phyloP scores from a whole-genome alignment of 1,140 invertebrate species.

The Cotesia vestalis region DNA sequence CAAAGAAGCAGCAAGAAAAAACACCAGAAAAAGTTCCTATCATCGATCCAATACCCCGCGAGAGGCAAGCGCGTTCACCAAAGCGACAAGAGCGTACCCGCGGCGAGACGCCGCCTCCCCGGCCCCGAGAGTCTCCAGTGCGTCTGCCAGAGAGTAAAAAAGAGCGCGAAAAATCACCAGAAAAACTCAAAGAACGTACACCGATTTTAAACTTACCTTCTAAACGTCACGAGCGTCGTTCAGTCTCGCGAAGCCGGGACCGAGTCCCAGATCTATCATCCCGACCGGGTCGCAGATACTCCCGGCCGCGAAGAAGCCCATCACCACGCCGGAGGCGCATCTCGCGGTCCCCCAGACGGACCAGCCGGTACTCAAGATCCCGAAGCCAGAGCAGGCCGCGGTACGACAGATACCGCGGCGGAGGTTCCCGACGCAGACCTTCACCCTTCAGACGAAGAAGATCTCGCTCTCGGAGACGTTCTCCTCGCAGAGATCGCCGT shows the following conservation, averaged over 20 bases:
- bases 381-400: constrained; percentile 55
- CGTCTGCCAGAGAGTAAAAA: constrained; percentile 37
- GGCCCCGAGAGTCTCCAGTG: constrained; percentile 25
- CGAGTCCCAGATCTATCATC: neutral
- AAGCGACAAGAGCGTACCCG: neutral
- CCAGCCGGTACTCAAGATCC: constrained; percentile 52
- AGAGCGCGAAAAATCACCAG: constrained; percentile 43
- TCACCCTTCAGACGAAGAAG: constrained; percentile 40
- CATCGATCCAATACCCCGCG: neutral
- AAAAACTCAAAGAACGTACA: constrained; percentile 43
- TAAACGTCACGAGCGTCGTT: constrained; percentile 44
- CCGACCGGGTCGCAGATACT: constrained; percentile 47
- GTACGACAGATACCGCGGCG: constrained; percentile 50
- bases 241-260: constrained; percentile 24
- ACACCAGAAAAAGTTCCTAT: constrained; percentile 12
- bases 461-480: constrained; percentile 43
- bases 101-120: constrained; percentile 1
- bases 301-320: constrained; percentile 50
- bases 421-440: constrained; percentile 43
- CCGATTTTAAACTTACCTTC: constrained; percentile 38
- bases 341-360: constrained; percentile 51
- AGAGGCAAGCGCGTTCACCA: neutral
- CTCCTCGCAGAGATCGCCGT: constrained; percentile 40
- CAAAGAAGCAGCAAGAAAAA: constrained; percentile 39
- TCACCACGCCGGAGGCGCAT: constrained; percentile 50